phyloP scores from a whole-genome alignment of 2,113 vertebrate species.

The Pseudorasbora parva region DNA sequence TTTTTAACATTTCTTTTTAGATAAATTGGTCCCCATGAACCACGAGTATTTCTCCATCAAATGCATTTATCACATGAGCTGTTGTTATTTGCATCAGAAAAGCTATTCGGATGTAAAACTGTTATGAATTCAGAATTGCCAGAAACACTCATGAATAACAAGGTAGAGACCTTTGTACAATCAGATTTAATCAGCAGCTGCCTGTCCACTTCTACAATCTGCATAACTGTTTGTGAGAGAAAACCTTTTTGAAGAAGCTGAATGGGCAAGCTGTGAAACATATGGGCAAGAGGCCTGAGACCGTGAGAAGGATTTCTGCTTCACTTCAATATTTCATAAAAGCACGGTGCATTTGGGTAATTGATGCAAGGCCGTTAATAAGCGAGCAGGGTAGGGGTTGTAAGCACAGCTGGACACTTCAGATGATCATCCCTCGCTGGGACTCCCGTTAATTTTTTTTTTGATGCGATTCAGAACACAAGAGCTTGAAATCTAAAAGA shows the following conservation, averaged over 20 bases:
- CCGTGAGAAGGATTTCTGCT: slow-evolving; percentile 6
- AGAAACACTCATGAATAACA: neutral
- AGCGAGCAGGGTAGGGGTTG: slow-evolving; percentile 35
- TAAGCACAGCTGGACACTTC: slow-evolving; percentile 66
- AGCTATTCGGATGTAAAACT: slow-evolving; percentile 17
- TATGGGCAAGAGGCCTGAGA: neutral
- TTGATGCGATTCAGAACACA: slow-evolving; percentile 51
- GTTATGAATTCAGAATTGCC: neutral
- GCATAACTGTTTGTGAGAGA: slow-evolving; percentile 4
- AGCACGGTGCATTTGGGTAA: slow-evolving; percentile 57
- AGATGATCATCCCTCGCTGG: slow-evolving; percentile 57
- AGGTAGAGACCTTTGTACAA: slow-evolving; percentile 2
- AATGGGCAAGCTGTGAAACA: slow-evolving; percentile 13
- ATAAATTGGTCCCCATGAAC: neutral
- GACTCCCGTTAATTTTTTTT: slow-evolving; percentile 52
- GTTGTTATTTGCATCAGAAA: neutral
- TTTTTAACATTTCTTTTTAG: neutral
- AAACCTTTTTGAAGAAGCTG: slow-evolving; percentile 25
- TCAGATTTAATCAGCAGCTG: slow-evolving; percentile 3
- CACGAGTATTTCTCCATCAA: neutral
- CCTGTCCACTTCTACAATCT: slow-evolving; percentile 10
- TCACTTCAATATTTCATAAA: slow-evolving; percentile 50
- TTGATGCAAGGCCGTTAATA: slow-evolving; percentile 60
- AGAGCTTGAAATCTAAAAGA: slow-evolving; percentile 7
- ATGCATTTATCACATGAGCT: neutral